A percentile compares a stretch with the other conserved stretches of the same genome.
Evolutionary conservation across 2,797 vertebrate genomes (phyloP).

Genomic region (Bufotes viridis): DNA sequence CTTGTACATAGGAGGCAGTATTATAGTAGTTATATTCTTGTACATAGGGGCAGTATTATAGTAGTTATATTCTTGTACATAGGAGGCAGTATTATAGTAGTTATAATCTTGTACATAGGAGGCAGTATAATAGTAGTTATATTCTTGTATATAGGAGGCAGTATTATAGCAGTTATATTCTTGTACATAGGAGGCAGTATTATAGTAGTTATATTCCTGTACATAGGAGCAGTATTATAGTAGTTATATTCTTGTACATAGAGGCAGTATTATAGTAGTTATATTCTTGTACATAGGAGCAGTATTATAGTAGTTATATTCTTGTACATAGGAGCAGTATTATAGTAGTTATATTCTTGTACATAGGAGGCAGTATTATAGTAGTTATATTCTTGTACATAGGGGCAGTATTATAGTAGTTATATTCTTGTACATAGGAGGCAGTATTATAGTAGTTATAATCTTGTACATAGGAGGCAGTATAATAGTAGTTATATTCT

Average conservation of each 20-base stretch:
- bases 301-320: neutral
- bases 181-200: too few species aligned
- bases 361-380: too few species aligned
- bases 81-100: neutral
- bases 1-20: too few species aligned
- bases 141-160: neutral
- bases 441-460: too few species aligned
- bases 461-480: too few species aligned
- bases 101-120: neutral
- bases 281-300: neutral
- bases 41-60: neutral
- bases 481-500: too few species aligned
- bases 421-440: too few species aligned
- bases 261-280: neutral
- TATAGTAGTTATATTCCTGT: neutral
- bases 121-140: neutral
- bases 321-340: too few species aligned
- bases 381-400: neutral
- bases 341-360: too few species aligned
- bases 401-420: too few species aligned
- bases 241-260: neutral
- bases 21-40: neutral
- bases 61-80: neutral
- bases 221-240: slow-evolving; percentile 1
- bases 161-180: too few species aligned